Evolutionary conservation across 2,113 vertebrate genomes (phyloP).

Genomic region (Chitala chitala): DNA sequence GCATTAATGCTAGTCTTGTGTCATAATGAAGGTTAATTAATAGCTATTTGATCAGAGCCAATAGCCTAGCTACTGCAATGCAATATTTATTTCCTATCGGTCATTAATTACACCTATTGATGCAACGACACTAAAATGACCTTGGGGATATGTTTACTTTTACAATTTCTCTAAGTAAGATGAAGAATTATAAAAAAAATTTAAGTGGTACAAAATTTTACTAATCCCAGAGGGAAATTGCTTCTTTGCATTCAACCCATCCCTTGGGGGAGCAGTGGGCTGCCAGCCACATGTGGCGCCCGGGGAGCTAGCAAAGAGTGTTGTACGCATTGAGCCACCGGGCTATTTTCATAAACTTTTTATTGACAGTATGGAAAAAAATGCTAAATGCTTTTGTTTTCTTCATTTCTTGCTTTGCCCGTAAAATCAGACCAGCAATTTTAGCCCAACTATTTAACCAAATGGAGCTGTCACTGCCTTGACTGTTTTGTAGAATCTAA

Average conservation of each 20-base stretch:
- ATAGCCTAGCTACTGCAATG: slow-evolving; percentile 1
- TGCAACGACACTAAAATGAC: neutral
- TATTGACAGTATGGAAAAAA: neutral
- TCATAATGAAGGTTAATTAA: slow-evolving; percentile 23
- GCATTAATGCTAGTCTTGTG: slow-evolving; percentile 11
- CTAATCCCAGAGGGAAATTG: neutral
- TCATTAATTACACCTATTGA: neutral
- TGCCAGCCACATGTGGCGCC: too few relatives aligned
- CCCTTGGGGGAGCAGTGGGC: too few relatives aligned
- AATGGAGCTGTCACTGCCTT: neutral
- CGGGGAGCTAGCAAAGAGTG: too few relatives aligned
- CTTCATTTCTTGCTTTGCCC: slow-evolving; percentile 4
- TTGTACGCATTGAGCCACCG: too few relatives aligned
- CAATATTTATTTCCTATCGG: neutral
- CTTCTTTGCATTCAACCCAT: too few relatives aligned
- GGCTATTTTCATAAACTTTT: too few relatives aligned
- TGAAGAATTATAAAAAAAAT: neutral
- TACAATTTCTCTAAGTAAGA: neutral
- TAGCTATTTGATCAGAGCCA: slow-evolving; percentile 10
- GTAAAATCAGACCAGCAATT: neutral
- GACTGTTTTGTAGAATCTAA: neutral
- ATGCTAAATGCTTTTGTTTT: neutral
- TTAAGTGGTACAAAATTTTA: neutral
- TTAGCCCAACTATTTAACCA: slow-evolving; percentile 7
- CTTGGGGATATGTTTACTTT: too few relatives aligned